phyloP scores from a whole-genome alignment of 1,140 invertebrate species.

The Dinoponera quadriceps region DNA sequence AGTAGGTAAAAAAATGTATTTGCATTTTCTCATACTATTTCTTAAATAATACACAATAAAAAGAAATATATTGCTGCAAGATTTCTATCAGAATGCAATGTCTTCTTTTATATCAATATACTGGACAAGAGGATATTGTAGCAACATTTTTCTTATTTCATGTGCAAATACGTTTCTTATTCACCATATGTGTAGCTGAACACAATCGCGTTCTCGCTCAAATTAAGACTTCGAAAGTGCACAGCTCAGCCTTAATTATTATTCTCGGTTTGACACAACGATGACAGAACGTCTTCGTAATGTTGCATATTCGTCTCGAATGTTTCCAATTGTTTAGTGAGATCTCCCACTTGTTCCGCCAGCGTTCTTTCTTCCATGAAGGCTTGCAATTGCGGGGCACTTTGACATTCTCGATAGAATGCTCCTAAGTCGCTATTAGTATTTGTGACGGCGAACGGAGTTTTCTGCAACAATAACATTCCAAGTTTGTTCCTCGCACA shows the following conservation, averaged over 20 bases:
- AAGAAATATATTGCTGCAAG: no score
- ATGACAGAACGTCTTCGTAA: conserved; percentile 90
- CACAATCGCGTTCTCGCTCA: conserved; percentile 43
- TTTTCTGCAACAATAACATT: conserved; percentile 85
- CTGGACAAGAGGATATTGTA: no score
- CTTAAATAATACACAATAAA: no score
- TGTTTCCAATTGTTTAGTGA: conserved; percentile 90
- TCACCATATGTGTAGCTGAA: conserved; percentile 33
- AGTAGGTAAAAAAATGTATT: no score
- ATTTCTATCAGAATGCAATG: no score
- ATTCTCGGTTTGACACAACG: conserved; percentile 87
- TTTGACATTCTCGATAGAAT: conserved; percentile 93
- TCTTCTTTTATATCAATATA: no score
- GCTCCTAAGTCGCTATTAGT: conserved; percentile 89
- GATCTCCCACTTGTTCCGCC: conserved; percentile 88
- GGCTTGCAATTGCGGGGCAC: conserved; percentile 89
- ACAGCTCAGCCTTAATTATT: conserved; percentile 82
- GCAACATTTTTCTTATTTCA: no score
- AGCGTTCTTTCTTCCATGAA: conserved; percentile 88
- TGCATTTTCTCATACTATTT: no score
- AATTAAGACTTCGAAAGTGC: conserved; percentile 27
- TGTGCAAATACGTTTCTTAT: no score
- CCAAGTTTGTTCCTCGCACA: background rate
- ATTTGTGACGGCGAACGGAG: conserved; percentile 87
- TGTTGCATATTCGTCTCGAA: conserved; percentile 91